Conservation (phyloP, 92 coral and sea anemone genomes). For the Zoanthus sociatus region DNA sequence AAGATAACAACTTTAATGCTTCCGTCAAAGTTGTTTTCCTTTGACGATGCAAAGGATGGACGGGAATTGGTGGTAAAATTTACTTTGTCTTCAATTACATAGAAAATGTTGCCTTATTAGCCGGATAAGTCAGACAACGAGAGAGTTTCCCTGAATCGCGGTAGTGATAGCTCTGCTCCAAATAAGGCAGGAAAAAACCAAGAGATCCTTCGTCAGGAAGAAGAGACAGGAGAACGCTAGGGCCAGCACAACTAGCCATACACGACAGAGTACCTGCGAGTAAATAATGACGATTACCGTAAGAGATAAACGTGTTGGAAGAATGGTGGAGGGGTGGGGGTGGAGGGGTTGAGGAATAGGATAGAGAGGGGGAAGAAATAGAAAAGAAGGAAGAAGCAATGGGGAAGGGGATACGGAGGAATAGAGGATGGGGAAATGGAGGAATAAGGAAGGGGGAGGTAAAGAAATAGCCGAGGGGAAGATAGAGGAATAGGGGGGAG, state of each 20-base stretch:
- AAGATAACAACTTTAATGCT: background rate
- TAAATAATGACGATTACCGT: background rate
- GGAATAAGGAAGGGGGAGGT: no score
- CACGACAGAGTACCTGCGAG: conserved; percentile 66
- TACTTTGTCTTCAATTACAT: background rate
- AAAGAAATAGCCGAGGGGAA: no score
- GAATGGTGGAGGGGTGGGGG: no score
- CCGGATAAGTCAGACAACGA: conserved; percentile 38
- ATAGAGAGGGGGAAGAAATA: no score
- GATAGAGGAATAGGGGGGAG: no score
- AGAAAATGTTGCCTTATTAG: background rate
- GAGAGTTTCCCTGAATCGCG: conserved; percentile 71
- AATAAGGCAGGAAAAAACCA: conserved; percentile 87
- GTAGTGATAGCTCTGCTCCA: conserved; percentile 82
- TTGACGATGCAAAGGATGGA: background rate
- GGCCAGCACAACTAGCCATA: conserved; percentile 77
- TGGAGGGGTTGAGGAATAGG: no score
- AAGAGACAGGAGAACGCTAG: conserved; percentile 71
- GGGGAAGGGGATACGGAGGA: no score
- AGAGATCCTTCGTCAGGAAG: conserved; percentile 91
- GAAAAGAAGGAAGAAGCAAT: no score
- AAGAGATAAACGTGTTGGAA: no score
- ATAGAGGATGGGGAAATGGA: no score
- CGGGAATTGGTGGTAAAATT: background rate
- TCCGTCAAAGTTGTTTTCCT: background rate